Conservation (phyloP, 2,797 vertebrate species). For the Sorex maritimensis region DNA sequence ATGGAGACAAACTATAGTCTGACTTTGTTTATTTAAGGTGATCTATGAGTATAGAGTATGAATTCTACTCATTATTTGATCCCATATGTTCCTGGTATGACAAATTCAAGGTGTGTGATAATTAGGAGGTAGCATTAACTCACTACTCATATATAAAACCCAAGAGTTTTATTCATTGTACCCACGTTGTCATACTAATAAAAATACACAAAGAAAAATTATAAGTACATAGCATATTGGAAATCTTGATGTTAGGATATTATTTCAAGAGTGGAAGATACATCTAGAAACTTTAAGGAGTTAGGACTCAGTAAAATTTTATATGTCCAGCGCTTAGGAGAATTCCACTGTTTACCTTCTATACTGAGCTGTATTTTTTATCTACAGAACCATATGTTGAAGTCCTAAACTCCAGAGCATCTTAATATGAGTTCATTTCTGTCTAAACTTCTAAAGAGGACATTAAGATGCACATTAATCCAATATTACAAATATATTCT, state of each 20-base stretch:
- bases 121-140: neutral
- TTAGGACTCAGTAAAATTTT: neutral
- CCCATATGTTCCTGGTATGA: neutral
- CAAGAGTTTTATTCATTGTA: neutral
- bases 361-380: neutral
- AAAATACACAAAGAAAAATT: neutral
- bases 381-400: neutral
- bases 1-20: neutral
- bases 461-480: too few relatives aligned
- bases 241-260: conserved; percentile 15
- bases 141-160: neutral
- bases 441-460: too few relatives aligned
- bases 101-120: neutral
- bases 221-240: neutral
- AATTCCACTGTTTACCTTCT: neutral
- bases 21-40: neutral
- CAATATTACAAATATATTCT: too few relatives aligned
- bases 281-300: neutral
- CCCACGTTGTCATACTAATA: neutral
- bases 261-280: neutral
- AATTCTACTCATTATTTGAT: neutral
- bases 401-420: neutral
- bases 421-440: too few relatives aligned
- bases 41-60: neutral
- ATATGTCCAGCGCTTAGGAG: neutral